Percentiles rank a stretch among this genome's conserved stretches.
Conservation (phyloP, 53 echinoderm and acorn worm genomes). For the Stichopus horrens region DNA sequence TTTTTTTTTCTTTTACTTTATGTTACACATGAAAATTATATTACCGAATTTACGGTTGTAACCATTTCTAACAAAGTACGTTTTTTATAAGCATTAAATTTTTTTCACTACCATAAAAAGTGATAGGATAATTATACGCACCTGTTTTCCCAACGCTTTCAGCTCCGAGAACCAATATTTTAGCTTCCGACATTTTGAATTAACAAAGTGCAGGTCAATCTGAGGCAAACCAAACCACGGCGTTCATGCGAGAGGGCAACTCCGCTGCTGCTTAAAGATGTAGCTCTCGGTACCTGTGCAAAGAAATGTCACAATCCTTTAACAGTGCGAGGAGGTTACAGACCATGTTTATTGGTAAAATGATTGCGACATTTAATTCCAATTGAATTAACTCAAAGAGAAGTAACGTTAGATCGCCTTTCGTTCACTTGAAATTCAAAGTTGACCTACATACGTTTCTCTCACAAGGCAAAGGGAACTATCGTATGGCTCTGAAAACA, state of each 20-base stretch:
- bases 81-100: too few relatives aligned
- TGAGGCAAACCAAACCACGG: not conserved
- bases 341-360: not conserved
- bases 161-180: slow-evolving; percentile 56
- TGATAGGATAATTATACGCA: slow-evolving; percentile 4
- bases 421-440: not conserved
- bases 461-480: not conserved
- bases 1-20: too few relatives aligned
- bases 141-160: slow-evolving; percentile 65
- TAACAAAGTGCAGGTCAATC: not conserved
- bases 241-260: not conserved
- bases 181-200: slow-evolving; percentile 52
- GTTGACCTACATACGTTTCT: not conserved
- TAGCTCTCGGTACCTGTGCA: not conserved
- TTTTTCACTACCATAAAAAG: too few relatives aligned
- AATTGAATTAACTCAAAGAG: not conserved
- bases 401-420: not conserved
- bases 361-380: not conserved
- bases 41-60: too few relatives aligned
- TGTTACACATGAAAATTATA: too few relatives aligned
- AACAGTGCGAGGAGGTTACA: not conserved
- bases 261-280: not conserved
- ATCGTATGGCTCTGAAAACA: not conserved
- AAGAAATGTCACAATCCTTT: not conserved
- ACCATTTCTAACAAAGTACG: too few relatives aligned